Conservation (phyloP, 2,113 vertebrate genomes). For the Pedionomus torquatus region DNA sequence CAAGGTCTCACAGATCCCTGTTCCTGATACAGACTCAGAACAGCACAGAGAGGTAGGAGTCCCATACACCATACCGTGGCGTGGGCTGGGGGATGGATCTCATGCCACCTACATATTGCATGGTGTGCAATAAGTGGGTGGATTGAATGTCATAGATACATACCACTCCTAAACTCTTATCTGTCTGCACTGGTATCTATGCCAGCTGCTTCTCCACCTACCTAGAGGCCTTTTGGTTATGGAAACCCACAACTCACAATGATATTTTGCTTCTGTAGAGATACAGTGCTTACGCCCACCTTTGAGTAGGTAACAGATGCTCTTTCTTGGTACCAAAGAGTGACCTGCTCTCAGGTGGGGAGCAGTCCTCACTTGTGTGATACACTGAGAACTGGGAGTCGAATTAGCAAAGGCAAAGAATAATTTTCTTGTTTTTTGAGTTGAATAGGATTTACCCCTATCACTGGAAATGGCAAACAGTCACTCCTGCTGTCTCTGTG, state of each 20-base stretch:
- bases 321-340: background rate
- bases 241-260: background rate
- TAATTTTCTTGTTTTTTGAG: background rate
- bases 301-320: background rate
- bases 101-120: conserved; percentile 22
- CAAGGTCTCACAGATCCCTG: background rate
- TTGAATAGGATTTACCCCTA: background rate
- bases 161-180: conserved; percentile 45
- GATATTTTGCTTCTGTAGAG: conserved; percentile 20
- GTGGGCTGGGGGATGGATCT: conserved; percentile 19
- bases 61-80: background rate
- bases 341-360: background rate
- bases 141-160: conserved; percentile 54
- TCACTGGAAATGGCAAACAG: background rate
- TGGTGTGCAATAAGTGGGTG: conserved; percentile 44
- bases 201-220: conserved; percentile 67
- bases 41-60: background rate
- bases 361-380: background rate
- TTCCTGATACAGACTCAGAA: background rate
- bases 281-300: background rate
- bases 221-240: conserved; percentile 32
- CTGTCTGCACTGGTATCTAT: conserved; percentile 40
- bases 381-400: background rate
- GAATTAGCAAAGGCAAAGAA: background rate
- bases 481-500: background rate